Base-by-base conservation (phyloP, 1,140 invertebrate species). In the Carposina sasakii region DNA sequence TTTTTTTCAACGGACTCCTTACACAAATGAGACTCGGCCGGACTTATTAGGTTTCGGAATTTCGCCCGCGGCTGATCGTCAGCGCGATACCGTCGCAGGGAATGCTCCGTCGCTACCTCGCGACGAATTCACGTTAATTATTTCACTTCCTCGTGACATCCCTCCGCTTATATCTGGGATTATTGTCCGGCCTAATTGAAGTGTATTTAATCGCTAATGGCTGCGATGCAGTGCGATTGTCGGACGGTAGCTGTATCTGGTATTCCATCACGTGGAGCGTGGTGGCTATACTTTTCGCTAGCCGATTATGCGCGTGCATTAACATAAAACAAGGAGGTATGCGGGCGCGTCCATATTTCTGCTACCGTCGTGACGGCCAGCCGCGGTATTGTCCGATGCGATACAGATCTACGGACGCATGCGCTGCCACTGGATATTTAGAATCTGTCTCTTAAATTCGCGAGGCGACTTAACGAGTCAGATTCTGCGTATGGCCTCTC, bases 1-100 rank as follows among this genome's bases (percentile, higher is more conserved):
- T 83, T 81, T 72, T 70, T 39, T 39, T 39, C 36, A 57, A 57
- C 61, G 52, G 61, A 71, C 61, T 74, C 61, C 69, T 76, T 71
- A 73, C 79, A 77, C 72, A 81, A 83, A 83, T 81, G 76, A 81
- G 76, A 71, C 64, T 66, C 69, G 70, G 57, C 61, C 54, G 61
- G 75, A 81, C 78, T 82, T 82, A 79, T 82, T 82, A 77, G 76
- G 76, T 67, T 72, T 72, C 64, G 73, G 75, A 65, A 77, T 79
- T 71, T 71, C 66, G 63, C 56, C 54, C 51, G 63, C 64, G 47
- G 59, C 33, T 72, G 73, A 78, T 78, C 69, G 74, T 72, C 68
- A 62, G 69, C 39, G 44, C 60, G 76, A 78, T 77, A 75, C 57
- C 57, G 60, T 37, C 52, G 34, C 20, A 20, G 17, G 47, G 44